phyloP scores from a whole-genome alignment of 2,888 invertebrate genomes.

The Meiosimyza decipiens region DNA sequence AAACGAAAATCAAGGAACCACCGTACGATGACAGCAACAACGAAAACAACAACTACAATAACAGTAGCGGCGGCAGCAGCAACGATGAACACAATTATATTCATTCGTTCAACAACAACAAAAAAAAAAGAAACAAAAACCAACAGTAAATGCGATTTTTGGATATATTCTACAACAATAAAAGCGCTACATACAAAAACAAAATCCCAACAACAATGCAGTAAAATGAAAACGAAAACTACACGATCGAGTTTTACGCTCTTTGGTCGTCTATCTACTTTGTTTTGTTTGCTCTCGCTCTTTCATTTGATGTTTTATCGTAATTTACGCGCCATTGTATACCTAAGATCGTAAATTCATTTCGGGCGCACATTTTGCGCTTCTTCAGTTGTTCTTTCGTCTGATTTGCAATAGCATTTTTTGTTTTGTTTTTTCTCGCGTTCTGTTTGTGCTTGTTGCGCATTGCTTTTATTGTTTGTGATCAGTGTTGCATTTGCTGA shows the following conservation, averaged over 20 bases:
- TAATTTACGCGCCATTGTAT: neutral
- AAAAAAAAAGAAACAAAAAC: conserved; percentile 21
- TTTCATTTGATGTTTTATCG: neutral
- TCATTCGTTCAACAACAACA: conserved; percentile 6
- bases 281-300: neutral
- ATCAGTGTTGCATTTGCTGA: too few relatives aligned
- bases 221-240: conserved; percentile 24
- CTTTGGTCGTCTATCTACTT: neutral
- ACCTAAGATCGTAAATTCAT: conserved; percentile 2
- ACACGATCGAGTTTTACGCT: conserved; percentile 8
- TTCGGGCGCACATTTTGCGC: neutral
- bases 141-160: conserved; percentile 34
- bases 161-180: conserved; percentile 32
- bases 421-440: conserved; percentile 1
- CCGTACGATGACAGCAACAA: conserved; percentile 25
- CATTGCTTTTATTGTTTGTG: too few relatives aligned
- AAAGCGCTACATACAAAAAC: conserved; percentile 31
- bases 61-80: conserved; percentile 14
- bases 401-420: neutral
- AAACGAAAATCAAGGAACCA: conserved; percentile 40
- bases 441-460: conserved; percentile 3
- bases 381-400: neutral
- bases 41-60: conserved; percentile 26
- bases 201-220: conserved; percentile 34
- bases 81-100: conserved; percentile 21